Base-by-base conservation (phyloP, 2,113 vertebrate species). In the Aphelocoma coerulescens region DNA sequence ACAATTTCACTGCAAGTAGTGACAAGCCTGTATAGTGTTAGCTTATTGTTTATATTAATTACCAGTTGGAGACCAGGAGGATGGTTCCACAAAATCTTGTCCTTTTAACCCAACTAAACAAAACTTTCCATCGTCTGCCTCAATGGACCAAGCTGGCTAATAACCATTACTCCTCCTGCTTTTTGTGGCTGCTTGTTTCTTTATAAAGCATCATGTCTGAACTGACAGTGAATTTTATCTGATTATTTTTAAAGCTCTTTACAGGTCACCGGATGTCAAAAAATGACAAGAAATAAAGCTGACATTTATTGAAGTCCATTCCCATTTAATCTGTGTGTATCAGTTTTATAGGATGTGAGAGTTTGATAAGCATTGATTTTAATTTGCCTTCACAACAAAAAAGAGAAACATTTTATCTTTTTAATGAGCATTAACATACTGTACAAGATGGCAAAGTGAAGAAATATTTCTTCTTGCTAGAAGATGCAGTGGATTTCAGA, bases 221-320 rank as follows among this genome's bases (percentile, higher is more conserved):
- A 58, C 59, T 94, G 63, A 88, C 52, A 27, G 52, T 82, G 57
- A 46, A 44, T 91, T 92, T 88, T 84, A 59, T 93, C 61, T 88
- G 46, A 51, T 78, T 77, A 41, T 86, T 90, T 94, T 87, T 76
- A 88, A 84, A 79, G 52, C 41, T 78, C 46, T 85, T 89, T 75
- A 68, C 59, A 77, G 91, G 91, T 96, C 94, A 95, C 67, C 46
- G 88, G 67, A 73, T 93, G 72, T 88, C 67, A 93, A 90, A 90
- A 95, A 93, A 72, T 61, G 24, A 75, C 58, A 88, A 75, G 33
- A 75, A 79, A 79, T 52, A 95, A 92, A 88, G 32, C 37, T 92
- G 94, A 67, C 91, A 83, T 88, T 93, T 83, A 71, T 80, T 10
- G 55, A 91, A 91, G 72, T 63, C 33, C 44, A 13, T 76, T 94